Percentiles rank a stretch among this genome's conserved stretches.
phyloP scores from a whole-genome alignment of 1,140 invertebrate genomes.

The Pseudomyrmex sp. region DNA sequence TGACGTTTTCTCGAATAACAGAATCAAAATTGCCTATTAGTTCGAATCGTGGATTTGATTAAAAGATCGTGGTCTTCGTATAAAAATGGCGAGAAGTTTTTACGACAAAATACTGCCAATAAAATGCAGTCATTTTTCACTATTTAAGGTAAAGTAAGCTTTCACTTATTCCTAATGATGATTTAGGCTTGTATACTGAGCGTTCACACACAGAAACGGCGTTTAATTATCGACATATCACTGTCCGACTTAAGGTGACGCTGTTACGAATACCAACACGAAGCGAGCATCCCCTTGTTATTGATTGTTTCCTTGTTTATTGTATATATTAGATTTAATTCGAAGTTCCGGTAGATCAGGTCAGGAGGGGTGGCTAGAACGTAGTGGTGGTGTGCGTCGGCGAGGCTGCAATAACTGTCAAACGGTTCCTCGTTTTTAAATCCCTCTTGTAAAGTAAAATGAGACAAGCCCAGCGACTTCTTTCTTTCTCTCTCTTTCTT shows the following conservation, averaged over 20 bases:
- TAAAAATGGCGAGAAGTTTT: conserved; percentile 50
- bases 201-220: conserved; percentile 70
- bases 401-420: conserved; percentile 84
- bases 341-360: conserved; percentile 68
- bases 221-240: conserved; percentile 85
- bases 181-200: conserved; percentile 13
- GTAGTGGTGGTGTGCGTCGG: conserved; percentile 44
- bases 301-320: conserved; percentile 85
- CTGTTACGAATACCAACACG: conserved; percentile 50
- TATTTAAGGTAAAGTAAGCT: conserved; percentile 64
- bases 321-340: conserved; percentile 86
- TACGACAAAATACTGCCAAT: conserved; percentile 52
- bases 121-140: conserved; percentile 69
- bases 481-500: neutral
- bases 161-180: neutral
- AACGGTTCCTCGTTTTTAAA: conserved; percentile 84
- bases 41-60: too few species aligned
- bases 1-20: too few species aligned
- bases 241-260: conserved; percentile 59
- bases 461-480: conserved; percentile 78
- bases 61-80: neutral
- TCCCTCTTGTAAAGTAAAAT: conserved; percentile 84
- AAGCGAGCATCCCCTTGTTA: conserved; percentile 72
- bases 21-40: too few species aligned
- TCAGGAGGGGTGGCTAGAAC: conserved; percentile 43